Evolutionary conservation across 1,140 invertebrate genomes (phyloP), one percentile per base, ranked within the genome.

Genomic region (Drosophila tristis): DNA sequence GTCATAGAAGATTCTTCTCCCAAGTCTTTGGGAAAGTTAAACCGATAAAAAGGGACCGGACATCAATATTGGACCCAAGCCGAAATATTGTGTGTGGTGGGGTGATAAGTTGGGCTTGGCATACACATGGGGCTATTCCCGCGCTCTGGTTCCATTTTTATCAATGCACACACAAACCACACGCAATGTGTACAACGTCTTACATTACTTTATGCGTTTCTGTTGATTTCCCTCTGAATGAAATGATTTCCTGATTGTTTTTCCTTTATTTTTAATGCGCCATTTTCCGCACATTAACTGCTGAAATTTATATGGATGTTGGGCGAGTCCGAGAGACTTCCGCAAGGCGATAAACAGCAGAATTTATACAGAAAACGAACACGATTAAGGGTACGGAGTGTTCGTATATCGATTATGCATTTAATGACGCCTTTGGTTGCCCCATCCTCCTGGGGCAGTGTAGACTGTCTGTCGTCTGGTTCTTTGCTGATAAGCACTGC

Each of bases 201-300:
- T 78, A 54, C 59, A 70, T 53, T 60, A 44, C 23, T 20, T 7
- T 56, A n/a, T 53, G 25, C 45, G 23, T 57, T 45, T 75, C 64
- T 78, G 66, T 75, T 75, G 74, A 63, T 70, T 70, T 55, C 23
- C 31, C 8, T 39, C 11, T 20, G 13, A 45, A 35, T 44, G 13
- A 54, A 50, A 58, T 78, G 59, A 62, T 73, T 87, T 89, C 84
- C 78, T 74, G 63, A 44, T 51, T 68, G 45, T 39, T 70, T 49
- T 50, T 61, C 45, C 50, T 54, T 59, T 65, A 50, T 58, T 47
- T 47, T 62, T 61, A 80, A 78, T 72, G 68, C 75, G 78, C 79
- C 62, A 79, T 87, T 89, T 86, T 87, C 71, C 74, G 80, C 65
- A 64, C 49, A 55, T 35, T 74, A 67, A 74, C 70, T 61, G 75